A percentile compares a stretch with the other conserved stretches of the same genome.
These are phyloP conservation scores for Labeo rohita DNA, from an alignment of 2,113 vertebrate species.

Conservation along the genomic window DNA sequence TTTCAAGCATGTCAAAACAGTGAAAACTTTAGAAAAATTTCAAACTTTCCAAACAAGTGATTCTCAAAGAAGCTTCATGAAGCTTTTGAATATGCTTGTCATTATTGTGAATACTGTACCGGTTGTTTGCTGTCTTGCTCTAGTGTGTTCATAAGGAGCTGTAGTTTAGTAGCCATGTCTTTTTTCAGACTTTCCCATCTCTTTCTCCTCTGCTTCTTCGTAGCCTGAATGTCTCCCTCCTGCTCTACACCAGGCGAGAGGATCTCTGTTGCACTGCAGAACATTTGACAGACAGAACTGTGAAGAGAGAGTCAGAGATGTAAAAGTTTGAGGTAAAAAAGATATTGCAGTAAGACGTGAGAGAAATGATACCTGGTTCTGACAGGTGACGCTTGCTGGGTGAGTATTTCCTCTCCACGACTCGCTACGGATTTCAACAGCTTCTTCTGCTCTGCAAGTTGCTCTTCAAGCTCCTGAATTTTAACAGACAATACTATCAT, in stretches of 20 bases:
- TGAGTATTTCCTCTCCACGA: slow-evolving; percentile 88
- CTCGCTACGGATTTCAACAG: slow-evolving; percentile 89
- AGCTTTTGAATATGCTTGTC: too few relatives aligned
- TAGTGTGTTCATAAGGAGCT: slow-evolving; percentile 83
- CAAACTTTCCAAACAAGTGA: too few relatives aligned
- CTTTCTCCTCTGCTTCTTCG: slow-evolving; percentile 83
- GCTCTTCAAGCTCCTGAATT: slow-evolving; percentile 88
- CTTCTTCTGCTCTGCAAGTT: slow-evolving; percentile 89
- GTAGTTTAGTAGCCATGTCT: slow-evolving; percentile 88
- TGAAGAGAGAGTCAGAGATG: slow-evolving; percentile 44
- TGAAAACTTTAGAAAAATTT: too few relatives aligned
- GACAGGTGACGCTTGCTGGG: slow-evolving; percentile 79
- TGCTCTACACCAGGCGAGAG: slow-evolving; percentile 80
- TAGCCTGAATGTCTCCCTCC: slow-evolving; percentile 71
- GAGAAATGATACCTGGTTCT: slow-evolving; percentile 56
- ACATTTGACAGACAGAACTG: slow-evolving; percentile 2
- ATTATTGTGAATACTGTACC: slow-evolving; percentile 69
- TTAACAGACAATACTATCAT: not conserved
- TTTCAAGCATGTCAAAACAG: too few relatives aligned
- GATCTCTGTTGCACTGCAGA: slow-evolving; percentile 77
- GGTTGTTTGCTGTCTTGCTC: slow-evolving; percentile 86
- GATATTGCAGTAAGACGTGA: not conserved
- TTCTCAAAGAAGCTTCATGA: too few relatives aligned
- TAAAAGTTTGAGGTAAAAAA: not conserved
- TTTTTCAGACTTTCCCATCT: slow-evolving; percentile 92